These are phyloP conservation scores for Caenorhabditis virilis DNA, from an alignment of 2,888 invertebrate species.

Conservation along the genomic window DNA sequence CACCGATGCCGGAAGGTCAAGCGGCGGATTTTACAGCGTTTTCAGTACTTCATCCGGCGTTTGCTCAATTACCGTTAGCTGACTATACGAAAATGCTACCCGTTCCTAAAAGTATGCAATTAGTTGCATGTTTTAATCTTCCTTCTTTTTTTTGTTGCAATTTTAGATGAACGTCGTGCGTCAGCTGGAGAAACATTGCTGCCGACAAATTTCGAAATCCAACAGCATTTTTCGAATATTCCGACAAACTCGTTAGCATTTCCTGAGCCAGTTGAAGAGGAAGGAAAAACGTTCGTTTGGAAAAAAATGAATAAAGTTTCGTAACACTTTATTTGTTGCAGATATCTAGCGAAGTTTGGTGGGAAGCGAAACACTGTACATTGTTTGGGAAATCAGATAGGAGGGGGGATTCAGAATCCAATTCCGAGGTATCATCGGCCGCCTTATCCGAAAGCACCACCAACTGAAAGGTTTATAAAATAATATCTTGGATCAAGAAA, in stretches of 20 bases:
- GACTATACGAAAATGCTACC: conserved; percentile 41
- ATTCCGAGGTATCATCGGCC: conserved; percentile 46
- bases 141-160: too few relatives aligned
- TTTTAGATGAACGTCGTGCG: conserved; percentile 52
- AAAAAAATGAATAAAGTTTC: not conserved
- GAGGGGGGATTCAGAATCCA: conserved; percentile 39
- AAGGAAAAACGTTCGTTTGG: conserved; percentile 39
- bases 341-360: conserved; percentile 59
- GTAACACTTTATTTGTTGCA: too few relatives aligned
- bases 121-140: too few relatives aligned
- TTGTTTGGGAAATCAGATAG: conserved; percentile 30
- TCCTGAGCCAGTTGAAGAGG: conserved; percentile 48
- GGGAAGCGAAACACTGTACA: conserved; percentile 65
- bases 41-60: conserved; percentile 23
- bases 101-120: conserved; percentile 39
- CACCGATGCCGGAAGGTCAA: conserved; percentile 40
- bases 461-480: conserved; percentile 25
- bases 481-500: not conserved
- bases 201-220: conserved; percentile 25
- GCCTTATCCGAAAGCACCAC: conserved; percentile 53
- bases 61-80: conserved; percentile 15
- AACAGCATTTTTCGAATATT: conserved; percentile 33
- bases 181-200: conserved; percentile 62
- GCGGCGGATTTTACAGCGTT: conserved; percentile 27
- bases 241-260: conserved; percentile 14